Base-by-base conservation (phyloP, 2,888 invertebrate species). In the Sepiola atlantica region DNA sequence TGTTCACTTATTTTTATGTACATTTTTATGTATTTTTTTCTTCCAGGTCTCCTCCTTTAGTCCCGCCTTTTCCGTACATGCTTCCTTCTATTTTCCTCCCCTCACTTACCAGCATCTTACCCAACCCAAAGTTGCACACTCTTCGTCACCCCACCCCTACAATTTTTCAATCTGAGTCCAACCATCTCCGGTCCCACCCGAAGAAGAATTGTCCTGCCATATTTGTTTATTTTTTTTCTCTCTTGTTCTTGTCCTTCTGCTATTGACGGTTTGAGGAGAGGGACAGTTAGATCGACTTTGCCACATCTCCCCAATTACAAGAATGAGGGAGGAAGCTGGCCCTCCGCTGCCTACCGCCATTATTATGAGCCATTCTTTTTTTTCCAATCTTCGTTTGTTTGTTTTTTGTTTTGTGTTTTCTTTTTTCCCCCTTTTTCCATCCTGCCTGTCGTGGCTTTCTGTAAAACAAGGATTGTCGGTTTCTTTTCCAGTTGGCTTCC, bases 181-280 rank as follows among this genome's bases (percentile, higher is more conserved):
- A n/a, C 77, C n/a, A 4, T n/a, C 45, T 45, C 45, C 45, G 4
- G 4, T 45, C 45, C n/a, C 18, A n/a, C n/a, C n/a, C 77, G n/a
- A n/a, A 32, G 77, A 77, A 18, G 45, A 45, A 45, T 45, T 77
- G 77, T 77, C n/a, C 77, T 77, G 32, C 77, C 77, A 77, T 45
- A 2, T 45, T 45, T 45, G 8, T 2, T 2, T 2, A 8, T 32
- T 77, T 77, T 61, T 61, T 77, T 61, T 61, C n/a, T 45, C 4
- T 45, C 45, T 45, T 45, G 45, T 45, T 45, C 45, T 45, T 45
- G 45, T 45, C 45, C 45, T n/a, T 77, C n/a, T 77, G n/a, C n/a
- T 77, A 77, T n/a, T 77, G n/a, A 77, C n/a, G n/a, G n/a, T 77
- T n/a, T n/a, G 77, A 77, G 77, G n/a, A 77, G 77, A n/a, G 77